These are phyloP conservation scores for Gastrophysa polygoni DNA, from an alignment of 2,888 invertebrate species.

Conservation along the genomic window DNA sequence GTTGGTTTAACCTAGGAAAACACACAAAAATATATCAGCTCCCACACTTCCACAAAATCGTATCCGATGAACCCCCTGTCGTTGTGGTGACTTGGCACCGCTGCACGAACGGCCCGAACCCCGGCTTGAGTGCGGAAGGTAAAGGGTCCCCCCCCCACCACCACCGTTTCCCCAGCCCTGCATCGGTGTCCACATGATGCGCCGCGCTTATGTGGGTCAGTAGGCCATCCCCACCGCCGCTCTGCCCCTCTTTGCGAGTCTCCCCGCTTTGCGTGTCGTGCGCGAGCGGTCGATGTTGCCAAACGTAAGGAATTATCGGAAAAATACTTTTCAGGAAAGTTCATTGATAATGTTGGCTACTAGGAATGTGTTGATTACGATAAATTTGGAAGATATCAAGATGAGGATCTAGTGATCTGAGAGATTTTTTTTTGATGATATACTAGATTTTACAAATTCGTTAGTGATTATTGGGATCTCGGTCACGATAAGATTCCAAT, in stretches of 20 bases:
- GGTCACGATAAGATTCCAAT: too few species aligned
- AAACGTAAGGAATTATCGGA: background rate
- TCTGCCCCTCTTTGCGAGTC: constrained; percentile 44
- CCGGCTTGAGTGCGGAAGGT: constrained; percentile 38
- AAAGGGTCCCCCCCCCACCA: constrained; percentile 23
- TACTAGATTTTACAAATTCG: too few species aligned
- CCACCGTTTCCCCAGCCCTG: constrained; percentile 30
- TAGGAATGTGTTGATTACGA: too few species aligned
- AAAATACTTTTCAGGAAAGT: too few species aligned
- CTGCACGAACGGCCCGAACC: constrained; percentile 19
- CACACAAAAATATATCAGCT: too few species aligned
- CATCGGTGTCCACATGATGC: constrained; percentile 62
- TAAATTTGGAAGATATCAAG: too few species aligned
- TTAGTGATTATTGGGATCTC: too few species aligned
- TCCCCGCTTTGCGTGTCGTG: constrained; percentile 28
- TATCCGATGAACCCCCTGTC: background rate
- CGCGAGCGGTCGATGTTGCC: background rate
- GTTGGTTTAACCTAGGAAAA: too few species aligned
- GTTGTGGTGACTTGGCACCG: constrained; percentile 1
- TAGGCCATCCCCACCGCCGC: constrained; percentile 71
- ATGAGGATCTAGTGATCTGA: too few species aligned
- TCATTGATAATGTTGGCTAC: too few species aligned
- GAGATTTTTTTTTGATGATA: too few species aligned
- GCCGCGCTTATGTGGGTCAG: constrained; percentile 79
- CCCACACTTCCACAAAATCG: background rate